Evolutionary conservation across 2,888 invertebrate species (phyloP), one percentile per base, ranked within the genome.

Genomic region (Limnephilus marmoratus): DNA sequence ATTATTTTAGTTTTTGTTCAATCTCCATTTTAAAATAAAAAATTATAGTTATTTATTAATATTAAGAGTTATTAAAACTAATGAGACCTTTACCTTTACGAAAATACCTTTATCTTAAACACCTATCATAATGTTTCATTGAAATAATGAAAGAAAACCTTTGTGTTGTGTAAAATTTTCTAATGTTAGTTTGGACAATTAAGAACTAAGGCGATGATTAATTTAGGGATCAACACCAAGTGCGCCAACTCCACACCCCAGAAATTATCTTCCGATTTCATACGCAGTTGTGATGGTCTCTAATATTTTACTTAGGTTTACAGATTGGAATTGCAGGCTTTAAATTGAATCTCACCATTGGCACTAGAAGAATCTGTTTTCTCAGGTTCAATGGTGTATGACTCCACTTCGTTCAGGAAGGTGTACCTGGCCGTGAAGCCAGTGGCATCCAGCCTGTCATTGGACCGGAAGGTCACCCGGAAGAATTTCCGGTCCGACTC

Each of bases 341-440:
- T 12, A n/a, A 68, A 68, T 24, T 41, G 29, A n/a, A 85, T 45
- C 91, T 92, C 91, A 93, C 93, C 91, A 87, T 93, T 93, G 49
- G 92, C 86, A 83, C 92, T 92, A 85, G 92, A 93, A 83, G 92
- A 90, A 93, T 94, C 94, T 68, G 94, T 94, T 83, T 93, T 94
- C 90, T 94, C 94, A 12, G 95, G 94, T 94, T 96, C 96, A 93
- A 96, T 95, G 91, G 96, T 96, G 94, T 95, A 96, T 93, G 95
- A 95, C 94, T 97, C 97, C 92, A 97, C 96, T 94, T 97, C 97
- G 95, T 97, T 97, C 94, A 97, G 95, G 95, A 99, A 99, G 94
- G 98, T 97, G 95, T 98, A 99, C 94, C 97, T 97, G 15, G 99
- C 99, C 94, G 98, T 98, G 95, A 99, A 99, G 86, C 99, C 99